Evolutionary conservation across 1,140 invertebrate species (phyloP).

Genomic region (Pseudomyrmex cubaensis): DNA sequence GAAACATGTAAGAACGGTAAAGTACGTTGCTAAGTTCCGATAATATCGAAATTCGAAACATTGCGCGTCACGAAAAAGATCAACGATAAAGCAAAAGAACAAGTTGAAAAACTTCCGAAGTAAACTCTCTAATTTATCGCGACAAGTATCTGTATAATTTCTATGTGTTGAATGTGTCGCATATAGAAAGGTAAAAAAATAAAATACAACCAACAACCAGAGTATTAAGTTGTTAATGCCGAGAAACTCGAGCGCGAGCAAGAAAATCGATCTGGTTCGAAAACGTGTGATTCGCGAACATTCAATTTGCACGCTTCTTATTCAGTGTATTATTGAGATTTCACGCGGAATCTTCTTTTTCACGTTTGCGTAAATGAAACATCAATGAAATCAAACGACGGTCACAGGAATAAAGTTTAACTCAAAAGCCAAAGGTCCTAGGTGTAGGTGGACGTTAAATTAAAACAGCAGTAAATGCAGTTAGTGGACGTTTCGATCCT

Average conservation of each 20-base stretch:
- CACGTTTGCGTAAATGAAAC: conserved; percentile 38
- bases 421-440: no score
- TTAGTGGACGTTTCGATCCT: no score
- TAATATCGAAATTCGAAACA: conserved; percentile 23
- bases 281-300: neutral
- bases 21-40: conserved; percentile 15
- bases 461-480: no score
- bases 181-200: neutral
- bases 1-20: conserved; percentile 42
- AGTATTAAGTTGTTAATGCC: conserved; percentile 1
- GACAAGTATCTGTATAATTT: neutral
- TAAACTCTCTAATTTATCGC: neutral
- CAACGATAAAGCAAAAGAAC: conserved; percentile 22
- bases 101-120: neutral
- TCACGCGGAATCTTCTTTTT: conserved; percentile 11
- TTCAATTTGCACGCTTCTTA: conserved; percentile 33
- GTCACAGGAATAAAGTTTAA: no score
- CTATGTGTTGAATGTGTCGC: neutral
- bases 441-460: no score
- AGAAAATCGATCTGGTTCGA: neutral
- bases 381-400: conserved; percentile 30
- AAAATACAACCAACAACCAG: no score
- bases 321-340: neutral
- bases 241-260: neutral
- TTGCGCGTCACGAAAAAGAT: conserved; percentile 19